A percentile compares a stretch with the other conserved stretches of the same genome.
phyloP scores from a whole-genome alignment of 2,113 vertebrate genomes.

The Cryptomyrus ogoouensis region DNA sequence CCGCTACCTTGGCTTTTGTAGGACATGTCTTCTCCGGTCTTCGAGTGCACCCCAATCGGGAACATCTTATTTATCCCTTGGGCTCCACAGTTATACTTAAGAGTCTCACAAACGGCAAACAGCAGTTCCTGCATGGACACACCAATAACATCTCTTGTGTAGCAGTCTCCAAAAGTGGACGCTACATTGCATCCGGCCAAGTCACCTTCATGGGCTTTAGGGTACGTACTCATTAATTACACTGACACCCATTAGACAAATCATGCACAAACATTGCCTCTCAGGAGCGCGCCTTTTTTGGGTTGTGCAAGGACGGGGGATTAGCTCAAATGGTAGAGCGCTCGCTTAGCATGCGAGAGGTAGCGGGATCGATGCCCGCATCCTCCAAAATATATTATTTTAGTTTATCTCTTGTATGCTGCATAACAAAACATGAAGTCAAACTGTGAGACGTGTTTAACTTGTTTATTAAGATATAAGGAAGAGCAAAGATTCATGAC shows the following conservation, averaged over 20 bases:
- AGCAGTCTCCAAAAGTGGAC: slow-evolving; percentile 65
- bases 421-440: not conserved
- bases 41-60: slow-evolving; percentile 70
- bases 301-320: not conserved
- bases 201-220: slow-evolving; percentile 79
- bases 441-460: not conserved
- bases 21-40: slow-evolving; percentile 72
- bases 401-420: not conserved
- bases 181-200: slow-evolving; percentile 78
- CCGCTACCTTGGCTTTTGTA: slow-evolving; percentile 32
- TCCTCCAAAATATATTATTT: not conserved
- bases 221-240: slow-evolving; percentile 49
- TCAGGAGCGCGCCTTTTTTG: not conserved
- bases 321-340: slow-evolving; percentile 31
- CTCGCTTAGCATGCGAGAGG: slow-evolving; percentile 31
- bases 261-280: not conserved
- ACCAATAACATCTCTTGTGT: slow-evolving; percentile 78
- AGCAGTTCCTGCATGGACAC: slow-evolving; percentile 77
- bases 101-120: slow-evolving; percentile 61
- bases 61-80: slow-evolving; percentile 79
- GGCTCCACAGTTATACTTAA: slow-evolving; percentile 75
- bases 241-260: not conserved
- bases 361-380: slow-evolving; percentile 30
- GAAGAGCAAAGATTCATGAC: not conserved
- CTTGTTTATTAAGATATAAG: not conserved